Base-by-base conservation (phyloP, 2,888 invertebrate genomes). In the Cryptus viduatorius region DNA sequence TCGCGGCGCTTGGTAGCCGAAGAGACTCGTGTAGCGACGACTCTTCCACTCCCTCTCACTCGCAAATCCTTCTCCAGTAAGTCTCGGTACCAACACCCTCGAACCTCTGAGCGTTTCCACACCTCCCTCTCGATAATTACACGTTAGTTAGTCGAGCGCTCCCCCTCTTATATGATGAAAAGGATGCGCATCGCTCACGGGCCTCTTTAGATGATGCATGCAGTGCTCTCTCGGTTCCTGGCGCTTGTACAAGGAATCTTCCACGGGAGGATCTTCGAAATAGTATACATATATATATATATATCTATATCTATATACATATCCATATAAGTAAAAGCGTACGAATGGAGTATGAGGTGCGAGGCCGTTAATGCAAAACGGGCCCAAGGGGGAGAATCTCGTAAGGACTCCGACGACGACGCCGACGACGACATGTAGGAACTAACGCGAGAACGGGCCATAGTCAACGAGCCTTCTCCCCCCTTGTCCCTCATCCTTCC, bases 341-440 rank as follows among this genome's bases (percentile, higher is more conserved):
- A 65, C 50, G 64, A 37, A 8, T 37, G 16, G 53, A 44, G 75
- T 14, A 16, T 42, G 50, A n/a, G 46, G 48, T 31, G 80, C 53
- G 71, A 46, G 53, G 77, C 84, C 88, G 88, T 89, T 90, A 90
- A 91, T 90, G 90, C 90, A 88, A 90, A 90, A 87, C 86, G 89
- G 83, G 85, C 85, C 85, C 87, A 84, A 84, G 42, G 53, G 71
- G 50, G 46, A n/a, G 46, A 53, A 59, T 56, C 44, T 77, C 53
- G 69, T 46, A 42, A 56, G 48, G 77, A 48, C 71, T 56, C 69
- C 82, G 72, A 46, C 71, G 59, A 76, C n/a, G 65, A 79, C 71
- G 59, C 56, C 82, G 72, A 46, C 71, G 59, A 76, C n/a, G 65
- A 79, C 71, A 59, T 65, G 69, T 42, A 68, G 69, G 59, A 76